Conservation (phyloP, 2,888 invertebrate species). For the Megastigmus dorsalis region DNA sequence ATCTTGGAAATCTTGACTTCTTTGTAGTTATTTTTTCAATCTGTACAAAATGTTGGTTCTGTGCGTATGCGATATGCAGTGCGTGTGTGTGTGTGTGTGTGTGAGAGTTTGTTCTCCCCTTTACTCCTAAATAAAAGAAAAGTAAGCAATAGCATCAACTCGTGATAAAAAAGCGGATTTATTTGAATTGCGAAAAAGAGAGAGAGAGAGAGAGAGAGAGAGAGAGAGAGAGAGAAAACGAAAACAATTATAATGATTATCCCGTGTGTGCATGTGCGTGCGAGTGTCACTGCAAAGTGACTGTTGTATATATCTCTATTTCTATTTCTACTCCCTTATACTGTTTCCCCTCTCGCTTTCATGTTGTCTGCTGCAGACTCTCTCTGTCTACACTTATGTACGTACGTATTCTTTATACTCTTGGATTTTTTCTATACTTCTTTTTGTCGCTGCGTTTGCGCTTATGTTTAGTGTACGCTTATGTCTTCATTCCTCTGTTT, state of each 20-base stretch:
- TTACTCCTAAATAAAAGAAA: background rate
- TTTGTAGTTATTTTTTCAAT: slow-evolving; percentile 45
- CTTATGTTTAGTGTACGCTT: slow-evolving; percentile 22
- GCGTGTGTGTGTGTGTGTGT: slow-evolving; percentile 35
- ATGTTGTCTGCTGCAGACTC: slow-evolving; percentile 67
- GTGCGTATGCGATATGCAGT: slow-evolving; percentile 4
- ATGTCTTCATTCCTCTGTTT: slow-evolving; percentile 3
- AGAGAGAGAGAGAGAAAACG: no score
- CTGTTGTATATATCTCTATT: slow-evolving; percentile 25
- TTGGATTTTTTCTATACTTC: slow-evolving; percentile 59
- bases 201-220: no score
- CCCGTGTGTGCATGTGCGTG: slow-evolving; percentile 26
- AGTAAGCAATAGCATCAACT: background rate
- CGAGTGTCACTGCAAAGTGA: background rate
- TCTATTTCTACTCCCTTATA: slow-evolving; percentile 26
- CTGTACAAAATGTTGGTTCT: background rate
- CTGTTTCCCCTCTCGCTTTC: slow-evolving; percentile 61
- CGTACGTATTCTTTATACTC: slow-evolving; percentile 71
- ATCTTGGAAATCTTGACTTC: slow-evolving; percentile 35
- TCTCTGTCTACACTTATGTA: slow-evolving; percentile 69
- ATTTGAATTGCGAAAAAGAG: background rate
- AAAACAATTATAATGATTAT: no score
- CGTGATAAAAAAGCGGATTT: background rate
- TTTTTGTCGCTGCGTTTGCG: slow-evolving; percentile 43
- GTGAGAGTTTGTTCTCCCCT: no score